Base-by-base conservation (phyloP, 2,113 vertebrate genomes). In the Phocoena sinus region DNA sequence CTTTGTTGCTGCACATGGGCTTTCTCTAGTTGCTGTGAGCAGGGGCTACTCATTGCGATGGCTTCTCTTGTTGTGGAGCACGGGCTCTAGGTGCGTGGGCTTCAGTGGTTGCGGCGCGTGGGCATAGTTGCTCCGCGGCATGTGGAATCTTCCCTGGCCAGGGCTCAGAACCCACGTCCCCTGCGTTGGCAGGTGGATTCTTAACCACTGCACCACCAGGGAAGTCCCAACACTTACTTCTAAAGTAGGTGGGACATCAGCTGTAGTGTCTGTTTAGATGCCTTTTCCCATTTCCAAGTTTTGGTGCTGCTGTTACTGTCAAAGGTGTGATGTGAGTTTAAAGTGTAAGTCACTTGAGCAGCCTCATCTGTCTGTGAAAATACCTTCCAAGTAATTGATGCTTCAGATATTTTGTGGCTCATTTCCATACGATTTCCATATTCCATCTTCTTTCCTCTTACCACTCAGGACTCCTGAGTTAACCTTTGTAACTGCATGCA, bases 341-440 rank as follows among this genome's bases (percentile, higher is more conserved):
- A 84, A 31, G 47, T 50, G 15, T 38, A 96, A 92, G 79, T 85
- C 85, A 65, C 53, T 38, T 63, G 44, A 96, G 76, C 44, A 50
- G 80, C 21, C 50, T 86, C 50, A 36, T 84, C 83, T 88, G 93
- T 62, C 94, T 71, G 26, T 65, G 88, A 89, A 94, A 67, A 85
- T 71, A 53, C 21, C 90, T 62, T 94, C 92, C 25, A 82, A 83
- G 89, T 90, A 96, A 67, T 67, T 90, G 90, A 95, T 84, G 88
- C 88, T 90, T 97, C 92, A 8, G 5, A 20, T 84, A 87, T 65
- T 50, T 36, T 36, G 74, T 56, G 63, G 20, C 62, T 92, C 33
- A 96, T 97, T 97, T 97, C 56, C 92, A 93, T 91, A 60, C 44
- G 38, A 96, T 96, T 97, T 97, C 73, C 82, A 94, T 94, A 97